phyloP scores from a whole-genome alignment of 1,140 invertebrate genomes.

The Camponotus floridanus region DNA sequence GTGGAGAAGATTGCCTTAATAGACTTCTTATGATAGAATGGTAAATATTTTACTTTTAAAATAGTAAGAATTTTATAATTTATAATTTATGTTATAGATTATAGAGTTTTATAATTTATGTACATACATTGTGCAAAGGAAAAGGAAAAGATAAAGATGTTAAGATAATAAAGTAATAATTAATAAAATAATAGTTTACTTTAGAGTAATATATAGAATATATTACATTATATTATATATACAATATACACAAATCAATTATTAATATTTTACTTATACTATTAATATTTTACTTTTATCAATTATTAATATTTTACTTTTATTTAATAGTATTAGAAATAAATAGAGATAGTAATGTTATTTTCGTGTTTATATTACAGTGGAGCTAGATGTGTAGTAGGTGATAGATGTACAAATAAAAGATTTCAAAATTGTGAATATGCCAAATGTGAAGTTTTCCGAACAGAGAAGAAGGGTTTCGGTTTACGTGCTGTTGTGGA shows the following conservation, averaged over 20 bases:
- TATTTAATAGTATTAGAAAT: conserved; percentile 25
- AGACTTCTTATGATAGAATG: conserved; percentile 99
- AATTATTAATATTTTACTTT: too few relatives aligned
- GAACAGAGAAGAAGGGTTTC: conserved; percentile 97
- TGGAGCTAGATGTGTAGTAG: conserved; percentile 95
- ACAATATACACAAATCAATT: conserved; percentile 1
- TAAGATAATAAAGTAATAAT: neutral
- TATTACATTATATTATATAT: neutral
- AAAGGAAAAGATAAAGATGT: neutral
- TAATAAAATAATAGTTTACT: neutral
- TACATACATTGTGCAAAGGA: neutral
- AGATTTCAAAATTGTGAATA: conserved; percentile 96
- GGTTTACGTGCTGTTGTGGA: conserved; percentile 94
- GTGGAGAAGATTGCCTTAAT: conserved; percentile 98
- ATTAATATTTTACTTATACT: too few relatives aligned
- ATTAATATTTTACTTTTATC: too few relatives aligned
- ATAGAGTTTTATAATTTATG: conserved; percentile 33
- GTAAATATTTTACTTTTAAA: conserved; percentile 85
- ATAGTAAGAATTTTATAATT: conserved; percentile 36
- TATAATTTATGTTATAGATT: conserved; percentile 31
- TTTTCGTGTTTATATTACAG: conserved; percentile 86
- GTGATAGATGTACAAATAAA: conserved; percentile 96
- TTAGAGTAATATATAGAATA: neutral
- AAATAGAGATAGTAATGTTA: conserved; percentile 2
- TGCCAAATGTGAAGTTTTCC: conserved; percentile 94